A percentile compares a stretch with the other conserved stretches of the same genome.
These are phyloP conservation scores for Phalacrocorax pelagicus DNA, from an alignment of 2,113 vertebrate species.

Conservation along the genomic window DNA sequence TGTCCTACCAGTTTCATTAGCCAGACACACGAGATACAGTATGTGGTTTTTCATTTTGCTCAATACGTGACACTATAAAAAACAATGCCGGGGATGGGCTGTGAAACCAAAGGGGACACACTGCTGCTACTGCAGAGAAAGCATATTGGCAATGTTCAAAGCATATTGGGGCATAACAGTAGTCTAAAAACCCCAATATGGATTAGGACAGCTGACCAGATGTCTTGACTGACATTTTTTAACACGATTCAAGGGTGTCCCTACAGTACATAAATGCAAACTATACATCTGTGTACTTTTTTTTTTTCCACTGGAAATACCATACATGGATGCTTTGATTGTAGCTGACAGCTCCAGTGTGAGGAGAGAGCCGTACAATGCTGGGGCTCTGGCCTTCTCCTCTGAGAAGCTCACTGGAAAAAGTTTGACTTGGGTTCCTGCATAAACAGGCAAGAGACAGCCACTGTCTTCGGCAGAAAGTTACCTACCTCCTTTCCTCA, in stretches of 20 bases:
- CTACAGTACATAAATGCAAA: conserved; percentile 77
- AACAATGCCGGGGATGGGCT: conserved; percentile 71
- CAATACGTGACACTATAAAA: conserved; percentile 76
- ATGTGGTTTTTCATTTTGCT: conserved; percentile 77
- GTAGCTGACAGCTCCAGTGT: conserved; percentile 48
- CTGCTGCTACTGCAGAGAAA: conserved; percentile 81
- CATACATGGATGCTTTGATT: conserved; percentile 52
- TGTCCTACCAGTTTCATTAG: conserved; percentile 79
- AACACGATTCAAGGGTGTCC: conserved; percentile 78
- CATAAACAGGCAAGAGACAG: not conserved
- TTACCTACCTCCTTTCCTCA: conserved; percentile 9
- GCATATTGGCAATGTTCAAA: conserved; percentile 85
- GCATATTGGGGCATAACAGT: conserved; percentile 85
- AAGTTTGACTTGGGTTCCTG: not conserved
- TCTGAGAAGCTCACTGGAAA: not conserved
- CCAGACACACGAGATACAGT: conserved; percentile 79
- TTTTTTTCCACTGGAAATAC: conserved; percentile 67
- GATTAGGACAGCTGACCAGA: conserved; percentile 83
- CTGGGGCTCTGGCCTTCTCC: not conserved
- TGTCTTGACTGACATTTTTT: conserved; percentile 84
- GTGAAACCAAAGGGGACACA: conserved; percentile 78
- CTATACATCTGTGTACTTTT: conserved; percentile 78
- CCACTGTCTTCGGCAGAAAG: not conserved
- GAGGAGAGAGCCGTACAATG: not conserved
- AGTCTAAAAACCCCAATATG: conserved; percentile 84